These are phyloP conservation scores for Yponomeuta malinellus DNA, from an alignment of 2,888 invertebrate species.

Conservation along the genomic window DNA sequence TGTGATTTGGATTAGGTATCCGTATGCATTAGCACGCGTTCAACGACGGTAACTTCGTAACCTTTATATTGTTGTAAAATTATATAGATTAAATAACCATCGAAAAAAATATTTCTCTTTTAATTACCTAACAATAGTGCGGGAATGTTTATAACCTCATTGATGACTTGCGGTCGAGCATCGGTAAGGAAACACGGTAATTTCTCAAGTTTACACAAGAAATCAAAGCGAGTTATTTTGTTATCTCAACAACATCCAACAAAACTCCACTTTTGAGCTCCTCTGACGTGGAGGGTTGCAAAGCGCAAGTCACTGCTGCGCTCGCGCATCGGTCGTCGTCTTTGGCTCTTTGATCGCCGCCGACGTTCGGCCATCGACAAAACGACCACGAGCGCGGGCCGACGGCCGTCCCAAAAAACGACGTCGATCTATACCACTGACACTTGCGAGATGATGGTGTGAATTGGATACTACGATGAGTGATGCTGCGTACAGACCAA, in stretches of 20 bases:
- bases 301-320: conserved; percentile 66
- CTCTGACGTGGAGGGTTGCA: conserved; percentile 32
- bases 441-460: conserved; percentile 71
- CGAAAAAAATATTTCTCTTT: too few species aligned
- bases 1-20: conserved; percentile 54
- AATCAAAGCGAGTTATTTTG: not conserved
- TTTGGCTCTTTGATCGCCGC: conserved; percentile 60
- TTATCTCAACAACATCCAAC: not conserved
- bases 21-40: conserved; percentile 14
- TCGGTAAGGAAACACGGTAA: not conserved
- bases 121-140: too few species aligned
- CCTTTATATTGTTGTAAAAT: conserved; percentile 19
- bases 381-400: conserved; percentile 48
- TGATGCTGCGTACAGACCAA: conserved; percentile 28
- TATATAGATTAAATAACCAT: not conserved
- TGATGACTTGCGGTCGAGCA: too few species aligned
- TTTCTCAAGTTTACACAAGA: not conserved
- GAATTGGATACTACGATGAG: conserved; percentile 71
- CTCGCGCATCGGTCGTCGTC: conserved; percentile 41
- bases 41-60: too few species aligned
- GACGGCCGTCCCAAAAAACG: conserved; percentile 9
- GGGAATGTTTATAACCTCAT: too few species aligned
- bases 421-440: conserved; percentile 33
- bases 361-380: conserved; percentile 69
- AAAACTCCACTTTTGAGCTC: not conserved